Base-by-base conservation (phyloP, 2,797 vertebrate genomes). In the Sebastes wilsoni region DNA sequence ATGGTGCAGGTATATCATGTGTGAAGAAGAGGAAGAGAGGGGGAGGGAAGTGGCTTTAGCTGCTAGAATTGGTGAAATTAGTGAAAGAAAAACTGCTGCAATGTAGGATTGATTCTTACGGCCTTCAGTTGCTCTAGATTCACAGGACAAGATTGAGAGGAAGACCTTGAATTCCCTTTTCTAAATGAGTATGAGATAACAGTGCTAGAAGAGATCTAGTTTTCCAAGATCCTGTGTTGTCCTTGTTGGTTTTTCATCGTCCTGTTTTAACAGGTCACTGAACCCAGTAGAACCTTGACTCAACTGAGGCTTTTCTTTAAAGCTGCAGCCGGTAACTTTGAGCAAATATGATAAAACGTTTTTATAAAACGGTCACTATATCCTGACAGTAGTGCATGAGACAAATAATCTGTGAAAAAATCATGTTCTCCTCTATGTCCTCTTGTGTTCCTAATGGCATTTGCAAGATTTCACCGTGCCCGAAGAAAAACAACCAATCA, bases 1-100 rank as follows among this genome's bases (percentile, higher is more conserved):
- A 92, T 75, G 82, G 81, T 67, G 80, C 61, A 75, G 84, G 86
- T 84, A 89, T 92, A 90, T 92, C 87, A 90, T 87, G 87, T 87
- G 91, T 90, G 85, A 91, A 92, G 85, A 88, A 78, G 84, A 87
- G 75, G 75, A 79, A 59, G 36, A 72, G 64, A 55, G 67, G 54
- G 75, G 60, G 79, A 77, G 34, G 69, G 66, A 58, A 62, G 75
- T 69, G 72, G 55, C 34, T 73, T 76, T 7, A 30, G 46, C 61
- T 72, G 64, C 54, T 36, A 4, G 52, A 75, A 80, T 14, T 74
- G 46, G 60, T 55, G 61, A 80, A 75, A 67, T 59, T 69, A 28
- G 82, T 69, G 54, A 38, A 78, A 82, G 82, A 87, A 75, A 69
- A 80, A 42, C 74, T 66, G 67, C 79, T 78, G 73, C 34, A 75